A percentile compares a stretch with the other conserved stretches of the same genome.
These are phyloP conservation scores for Pogonomyrmex californicus DNA, from an alignment of 1,140 invertebrate genomes.

Conservation along the genomic window DNA sequence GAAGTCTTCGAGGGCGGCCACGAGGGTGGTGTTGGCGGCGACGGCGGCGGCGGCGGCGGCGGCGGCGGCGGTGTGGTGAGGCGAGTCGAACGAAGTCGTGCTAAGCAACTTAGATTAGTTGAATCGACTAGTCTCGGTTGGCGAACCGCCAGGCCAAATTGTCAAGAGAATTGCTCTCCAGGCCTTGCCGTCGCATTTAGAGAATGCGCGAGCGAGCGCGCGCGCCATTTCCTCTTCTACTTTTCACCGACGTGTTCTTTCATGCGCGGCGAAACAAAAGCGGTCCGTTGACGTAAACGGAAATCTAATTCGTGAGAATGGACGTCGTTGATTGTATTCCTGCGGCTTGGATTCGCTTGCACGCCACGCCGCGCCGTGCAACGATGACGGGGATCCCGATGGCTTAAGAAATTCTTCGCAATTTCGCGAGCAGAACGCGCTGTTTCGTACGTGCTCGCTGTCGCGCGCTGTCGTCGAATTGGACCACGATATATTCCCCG, in stretches of 20 bases:
- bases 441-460: slow-evolving; percentile 23
- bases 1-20: slow-evolving; percentile 52
- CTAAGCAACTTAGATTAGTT: slow-evolving; percentile 86
- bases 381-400: slow-evolving; percentile 2
- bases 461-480: slow-evolving; percentile 35
- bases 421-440: slow-evolving; percentile 9
- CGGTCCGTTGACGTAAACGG: slow-evolving; percentile 49
- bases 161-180: slow-evolving; percentile 84
- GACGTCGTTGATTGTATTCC: slow-evolving; percentile 53
- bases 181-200: slow-evolving; percentile 74
- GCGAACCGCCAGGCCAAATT: slow-evolving; percentile 85
- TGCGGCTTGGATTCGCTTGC: slow-evolving; percentile 16
- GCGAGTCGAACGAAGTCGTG: slow-evolving; percentile 83
- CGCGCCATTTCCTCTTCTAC: slow-evolving; percentile 46
- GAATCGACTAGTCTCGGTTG: slow-evolving; percentile 85
- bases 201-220: slow-evolving; percentile 48
- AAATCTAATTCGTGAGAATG: slow-evolving; percentile 60
- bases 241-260: slow-evolving; percentile 66
- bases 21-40: slow-evolving; percentile 54
- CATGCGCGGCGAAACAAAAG: slow-evolving; percentile 68
- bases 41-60: too few species aligned
- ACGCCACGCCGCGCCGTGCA: neutral
- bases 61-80: slow-evolving; percentile 57
- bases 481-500: slow-evolving; percentile 30
- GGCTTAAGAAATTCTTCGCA: slow-evolving; percentile 33